phyloP scores from a whole-genome alignment of 2,888 invertebrate species.

The Napeogenes inachia region DNA sequence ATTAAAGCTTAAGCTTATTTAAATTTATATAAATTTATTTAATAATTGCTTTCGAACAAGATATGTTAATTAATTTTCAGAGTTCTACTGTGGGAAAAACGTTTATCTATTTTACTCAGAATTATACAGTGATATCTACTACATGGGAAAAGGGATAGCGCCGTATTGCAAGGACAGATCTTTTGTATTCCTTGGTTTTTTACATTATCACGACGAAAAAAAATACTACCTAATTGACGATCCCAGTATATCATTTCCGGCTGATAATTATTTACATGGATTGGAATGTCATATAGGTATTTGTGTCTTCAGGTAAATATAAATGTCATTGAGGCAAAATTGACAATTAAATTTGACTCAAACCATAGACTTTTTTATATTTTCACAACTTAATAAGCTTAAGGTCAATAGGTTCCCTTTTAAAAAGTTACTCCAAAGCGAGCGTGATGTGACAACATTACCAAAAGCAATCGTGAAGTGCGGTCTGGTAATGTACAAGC shows the following conservation, averaged over 20 bases:
- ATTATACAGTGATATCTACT: slow-evolving; percentile 66
- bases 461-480: slow-evolving; percentile 72
- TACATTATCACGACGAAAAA: slow-evolving; percentile 63
- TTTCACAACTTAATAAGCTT: background rate
- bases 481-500: slow-evolving; percentile 66
- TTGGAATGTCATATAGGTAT: slow-evolving; percentile 64
- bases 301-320: slow-evolving; percentile 60
- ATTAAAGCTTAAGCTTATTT: too few relatives aligned
- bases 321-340: background rate
- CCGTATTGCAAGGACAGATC: slow-evolving; percentile 66
- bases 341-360: background rate
- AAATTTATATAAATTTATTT: too few relatives aligned
- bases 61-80: slow-evolving; percentile 38
- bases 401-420: slow-evolving; percentile 56
- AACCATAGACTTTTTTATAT: background rate
- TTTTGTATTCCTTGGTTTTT: slow-evolving; percentile 65
- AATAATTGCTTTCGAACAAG: background rate
- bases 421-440: slow-evolving; percentile 58
- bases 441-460: slow-evolving; percentile 53
- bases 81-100: slow-evolving; percentile 69
- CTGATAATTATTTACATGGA: slow-evolving; percentile 66
- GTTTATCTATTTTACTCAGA: slow-evolving; percentile 68
- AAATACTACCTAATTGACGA: slow-evolving; percentile 67
- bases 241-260: slow-evolving; percentile 63
- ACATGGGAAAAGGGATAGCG: slow-evolving; percentile 59